These are phyloP conservation scores for Parotia lawesii DNA, from an alignment of 2,113 vertebrate species.

Conservation along the genomic window DNA sequence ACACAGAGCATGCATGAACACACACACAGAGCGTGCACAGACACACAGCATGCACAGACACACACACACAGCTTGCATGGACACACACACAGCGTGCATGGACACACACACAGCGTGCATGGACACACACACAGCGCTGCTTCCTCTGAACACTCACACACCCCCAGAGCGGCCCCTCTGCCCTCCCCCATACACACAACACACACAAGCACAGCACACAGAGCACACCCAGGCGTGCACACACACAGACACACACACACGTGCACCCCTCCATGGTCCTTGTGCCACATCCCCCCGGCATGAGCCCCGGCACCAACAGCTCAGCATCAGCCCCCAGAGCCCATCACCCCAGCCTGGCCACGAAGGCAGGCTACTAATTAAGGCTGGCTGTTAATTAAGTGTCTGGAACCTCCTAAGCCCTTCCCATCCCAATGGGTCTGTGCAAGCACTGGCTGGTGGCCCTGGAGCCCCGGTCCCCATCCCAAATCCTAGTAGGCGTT, in stretches of 20 bases:
- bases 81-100: too few relatives aligned
- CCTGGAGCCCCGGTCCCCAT: neutral
- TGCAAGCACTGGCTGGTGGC: neutral
- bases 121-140: neutral
- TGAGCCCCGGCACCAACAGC: rapidly evolving
- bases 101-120: too few relatives aligned
- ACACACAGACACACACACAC: neutral
- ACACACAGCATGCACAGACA: too few relatives aligned
- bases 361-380: neutral
- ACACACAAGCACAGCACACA: neutral
- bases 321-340: neutral
- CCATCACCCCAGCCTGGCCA: neutral
- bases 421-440: neutral
- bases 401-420: neutral
- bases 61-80: too few relatives aligned
- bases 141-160: neutral
- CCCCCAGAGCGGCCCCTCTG: neutral
- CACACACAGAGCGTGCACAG: too few relatives aligned
- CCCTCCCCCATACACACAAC: neutral
- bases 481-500: neutral
- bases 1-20: too few relatives aligned
- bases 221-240: too few relatives aligned
- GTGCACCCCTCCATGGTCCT: neutral
- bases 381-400: neutral
- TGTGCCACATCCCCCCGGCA: rapidly evolving